phyloP scores from a whole-genome alignment of 2,797 vertebrate genomes.

The Austrolebias charrua region DNA sequence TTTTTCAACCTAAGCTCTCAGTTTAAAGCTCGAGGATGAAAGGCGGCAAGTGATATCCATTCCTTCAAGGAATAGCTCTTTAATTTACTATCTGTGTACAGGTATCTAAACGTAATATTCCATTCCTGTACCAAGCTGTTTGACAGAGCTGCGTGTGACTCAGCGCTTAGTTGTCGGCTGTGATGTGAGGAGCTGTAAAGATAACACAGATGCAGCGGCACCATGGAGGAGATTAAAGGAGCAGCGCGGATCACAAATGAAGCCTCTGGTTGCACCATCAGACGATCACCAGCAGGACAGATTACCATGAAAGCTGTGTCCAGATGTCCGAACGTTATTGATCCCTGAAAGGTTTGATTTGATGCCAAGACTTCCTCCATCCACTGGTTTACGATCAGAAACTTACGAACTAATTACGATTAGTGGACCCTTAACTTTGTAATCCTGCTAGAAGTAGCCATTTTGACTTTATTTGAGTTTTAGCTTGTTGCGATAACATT shows the following conservation, averaged over 20 bases:
- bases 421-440: neutral
- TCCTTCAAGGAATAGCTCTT: too few species aligned
- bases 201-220: constrained; percentile 54
- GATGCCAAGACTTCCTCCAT: neutral
- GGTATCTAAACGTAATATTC: constrained; percentile 27
- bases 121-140: constrained; percentile 35
- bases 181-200: constrained; percentile 47
- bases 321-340: constrained; percentile 1
- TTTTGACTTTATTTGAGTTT: neutral
- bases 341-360: neutral
- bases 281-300: constrained; percentile 30
- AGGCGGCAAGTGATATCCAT: too few species aligned
- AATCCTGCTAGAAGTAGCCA: neutral
- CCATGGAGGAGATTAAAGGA: constrained; percentile 49
- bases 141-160: constrained; percentile 50
- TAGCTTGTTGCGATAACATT: too few species aligned
- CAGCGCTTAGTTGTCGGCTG: constrained; percentile 57
- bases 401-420: neutral
- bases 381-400: neutral
- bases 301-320: constrained; percentile 7
- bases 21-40: too few species aligned
- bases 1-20: too few species aligned
- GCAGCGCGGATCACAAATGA: constrained; percentile 27
- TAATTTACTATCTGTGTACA: constrained; percentile 4
- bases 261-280: constrained; percentile 40